These are phyloP conservation scores for Agonum fuliginosum DNA, from an alignment of 2,888 invertebrate genomes.

Conservation along the genomic window DNA sequence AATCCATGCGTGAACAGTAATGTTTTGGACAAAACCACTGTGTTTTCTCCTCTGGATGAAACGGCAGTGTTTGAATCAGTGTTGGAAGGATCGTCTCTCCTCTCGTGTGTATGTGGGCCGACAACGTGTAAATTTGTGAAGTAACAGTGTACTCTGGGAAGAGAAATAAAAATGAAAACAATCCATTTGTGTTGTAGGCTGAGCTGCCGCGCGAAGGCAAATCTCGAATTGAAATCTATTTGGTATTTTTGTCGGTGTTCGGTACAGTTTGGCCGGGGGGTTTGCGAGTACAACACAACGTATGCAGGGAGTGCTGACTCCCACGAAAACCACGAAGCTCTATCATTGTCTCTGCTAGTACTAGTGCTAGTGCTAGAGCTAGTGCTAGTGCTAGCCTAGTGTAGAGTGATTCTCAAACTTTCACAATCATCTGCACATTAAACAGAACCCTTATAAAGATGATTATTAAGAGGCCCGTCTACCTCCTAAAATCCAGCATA, in stretches of 20 bases:
- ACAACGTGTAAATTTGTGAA: conserved; percentile 58
- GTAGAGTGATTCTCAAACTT: too few relatives aligned
- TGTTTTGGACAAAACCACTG: too few relatives aligned
- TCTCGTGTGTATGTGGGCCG: conserved; percentile 39
- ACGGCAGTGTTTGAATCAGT: too few relatives aligned
- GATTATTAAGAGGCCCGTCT: too few relatives aligned
- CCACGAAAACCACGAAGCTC: neutral
- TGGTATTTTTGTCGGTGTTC: conserved; percentile 48
- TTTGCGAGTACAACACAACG: neutral
- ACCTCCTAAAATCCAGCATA: too few relatives aligned
- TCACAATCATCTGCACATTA: too few relatives aligned
- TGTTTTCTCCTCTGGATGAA: too few relatives aligned
- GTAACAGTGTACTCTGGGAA: conserved; percentile 47
- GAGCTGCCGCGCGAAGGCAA: conserved; percentile 9
- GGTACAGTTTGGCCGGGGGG: conserved; percentile 42
- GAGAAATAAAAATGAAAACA: conserved; percentile 38
- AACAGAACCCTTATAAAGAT: too few relatives aligned
- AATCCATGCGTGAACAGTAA: too few relatives aligned
- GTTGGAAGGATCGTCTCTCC: too few relatives aligned
- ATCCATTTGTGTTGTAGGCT: conserved; percentile 50
- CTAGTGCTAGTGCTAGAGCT: too few relatives aligned
- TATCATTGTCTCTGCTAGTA: neutral
- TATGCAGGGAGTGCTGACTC: conserved; percentile 27
- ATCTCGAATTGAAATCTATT: conserved; percentile 60
- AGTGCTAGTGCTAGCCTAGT: too few relatives aligned